Evolutionary conservation across 2,888 invertebrate species (phyloP).

Genomic region (Drosophila yooni): DNA sequence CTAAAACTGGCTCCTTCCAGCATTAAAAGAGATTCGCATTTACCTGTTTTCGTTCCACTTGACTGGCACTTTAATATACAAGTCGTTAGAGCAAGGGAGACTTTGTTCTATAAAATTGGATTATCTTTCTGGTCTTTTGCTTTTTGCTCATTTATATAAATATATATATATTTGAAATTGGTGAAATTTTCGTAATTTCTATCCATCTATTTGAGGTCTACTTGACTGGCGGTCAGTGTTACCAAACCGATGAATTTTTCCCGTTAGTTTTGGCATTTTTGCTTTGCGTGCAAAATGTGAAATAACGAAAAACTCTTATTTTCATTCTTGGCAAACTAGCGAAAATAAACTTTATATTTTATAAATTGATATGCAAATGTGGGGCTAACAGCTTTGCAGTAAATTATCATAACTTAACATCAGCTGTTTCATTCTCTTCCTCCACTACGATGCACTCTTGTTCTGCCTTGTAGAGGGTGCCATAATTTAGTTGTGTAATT

Average conservation of each 20-base stretch:
- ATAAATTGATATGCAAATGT: conserved; percentile 8
- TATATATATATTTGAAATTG: background rate
- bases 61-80: conserved; percentile 1
- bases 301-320: background rate
- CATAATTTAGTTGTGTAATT: background rate
- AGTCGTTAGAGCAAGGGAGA: background rate
- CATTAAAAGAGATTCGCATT: background rate
- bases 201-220: conserved; percentile 11
- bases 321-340: background rate
- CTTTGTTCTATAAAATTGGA: conserved; percentile 27
- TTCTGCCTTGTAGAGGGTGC: background rate
- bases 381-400: conserved; percentile 8
- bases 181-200: conserved; percentile 15
- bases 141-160: conserved; percentile 9
- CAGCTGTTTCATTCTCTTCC: conserved; percentile 3
- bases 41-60: conserved; percentile 11
- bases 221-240: conserved; percentile 8
- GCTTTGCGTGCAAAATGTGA: background rate
- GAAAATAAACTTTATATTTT: conserved; percentile 4
- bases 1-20: conserved; percentile 5
- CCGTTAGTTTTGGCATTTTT: background rate
- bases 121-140: conserved; percentile 29
- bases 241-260: background rate
- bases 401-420: conserved; percentile 25
- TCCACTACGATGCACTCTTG: background rate